These are phyloP conservation scores for Muscicapa comitata DNA, from an alignment of 2,797 vertebrate species.

Conservation along the genomic window DNA sequence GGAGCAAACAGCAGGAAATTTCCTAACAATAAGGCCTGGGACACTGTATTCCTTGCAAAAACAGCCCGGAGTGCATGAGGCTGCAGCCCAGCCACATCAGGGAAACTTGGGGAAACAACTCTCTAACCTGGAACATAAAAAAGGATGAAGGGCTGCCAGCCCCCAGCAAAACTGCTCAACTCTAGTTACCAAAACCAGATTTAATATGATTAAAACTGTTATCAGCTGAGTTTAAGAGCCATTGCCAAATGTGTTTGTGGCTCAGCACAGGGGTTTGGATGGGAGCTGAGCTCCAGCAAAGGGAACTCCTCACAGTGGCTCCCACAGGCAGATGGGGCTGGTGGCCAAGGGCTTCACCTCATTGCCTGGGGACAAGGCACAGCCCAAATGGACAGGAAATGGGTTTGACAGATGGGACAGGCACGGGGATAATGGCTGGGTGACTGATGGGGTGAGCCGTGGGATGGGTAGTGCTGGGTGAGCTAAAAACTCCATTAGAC, in stretches of 20 bases:
- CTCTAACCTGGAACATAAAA: background rate
- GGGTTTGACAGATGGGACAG: background rate
- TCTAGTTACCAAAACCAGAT: background rate
- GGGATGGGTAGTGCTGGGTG: background rate
- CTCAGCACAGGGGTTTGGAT: background rate
- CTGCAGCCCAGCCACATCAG: background rate
- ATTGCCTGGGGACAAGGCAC: fast-evolving
- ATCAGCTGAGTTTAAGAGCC: background rate
- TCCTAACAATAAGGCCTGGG: background rate
- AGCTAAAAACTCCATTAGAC: background rate
- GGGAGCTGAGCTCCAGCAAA: background rate
- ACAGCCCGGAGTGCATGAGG: background rate
- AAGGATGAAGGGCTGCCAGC: background rate
- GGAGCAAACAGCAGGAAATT: constrained; percentile 9
- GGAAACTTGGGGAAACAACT: background rate
- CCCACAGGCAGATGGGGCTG: background rate
- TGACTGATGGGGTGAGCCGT: background rate
- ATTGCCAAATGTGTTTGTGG: background rate
- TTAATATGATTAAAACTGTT: background rate
- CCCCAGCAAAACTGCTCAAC: background rate
- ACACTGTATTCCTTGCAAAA: background rate
- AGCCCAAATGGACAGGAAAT: background rate
- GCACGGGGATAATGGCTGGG: background rate
- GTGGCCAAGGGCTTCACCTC: background rate
- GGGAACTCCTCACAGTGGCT: background rate